Percentiles rank a stretch among this genome's conserved stretches.
Conservation (phyloP, 1,140 invertebrate species). For the Samia ricini region DNA sequence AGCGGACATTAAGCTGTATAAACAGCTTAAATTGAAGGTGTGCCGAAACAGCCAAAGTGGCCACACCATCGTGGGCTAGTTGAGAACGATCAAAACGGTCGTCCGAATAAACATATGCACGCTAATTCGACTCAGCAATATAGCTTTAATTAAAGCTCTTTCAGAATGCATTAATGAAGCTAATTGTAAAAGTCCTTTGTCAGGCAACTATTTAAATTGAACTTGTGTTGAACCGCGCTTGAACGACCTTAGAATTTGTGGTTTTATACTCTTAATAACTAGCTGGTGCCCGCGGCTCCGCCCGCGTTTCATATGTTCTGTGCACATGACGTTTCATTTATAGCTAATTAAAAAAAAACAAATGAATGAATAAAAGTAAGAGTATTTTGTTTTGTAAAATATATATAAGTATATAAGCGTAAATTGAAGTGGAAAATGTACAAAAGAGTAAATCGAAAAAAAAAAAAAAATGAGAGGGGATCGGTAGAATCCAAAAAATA, state of each 20-base stretch:
- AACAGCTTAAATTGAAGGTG: conserved; percentile 10
- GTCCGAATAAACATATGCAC: conserved; percentile 14
- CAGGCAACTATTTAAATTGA: not conserved
- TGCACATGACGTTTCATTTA: too few species aligned
- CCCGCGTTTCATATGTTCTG: too few species aligned
- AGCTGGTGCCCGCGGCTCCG: too few species aligned
- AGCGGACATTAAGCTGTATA: conserved; percentile 8
- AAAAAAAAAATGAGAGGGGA: too few species aligned
- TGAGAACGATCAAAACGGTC: conserved; percentile 15
- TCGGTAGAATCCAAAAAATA: too few species aligned
- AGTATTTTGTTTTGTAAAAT: too few species aligned
- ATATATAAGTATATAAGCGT: too few species aligned
- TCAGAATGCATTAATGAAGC: conserved; percentile 7
- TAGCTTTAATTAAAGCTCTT: conserved; percentile 12
- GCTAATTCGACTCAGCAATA: conserved; percentile 16
- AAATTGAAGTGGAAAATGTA: too few species aligned
- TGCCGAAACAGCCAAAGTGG: conserved; percentile 9
- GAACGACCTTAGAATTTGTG: not conserved
- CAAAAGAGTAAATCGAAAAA: too few species aligned
- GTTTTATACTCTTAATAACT: not conserved
- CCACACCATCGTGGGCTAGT: conserved; percentile 11
- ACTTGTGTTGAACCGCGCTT: not conserved
- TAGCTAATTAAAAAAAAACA: too few species aligned
- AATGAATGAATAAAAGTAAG: too few species aligned
- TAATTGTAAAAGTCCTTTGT: conserved; percentile 8